Conservation (phyloP, 1,140 invertebrate species). For the Oryctes rhinoceros region DNA sequence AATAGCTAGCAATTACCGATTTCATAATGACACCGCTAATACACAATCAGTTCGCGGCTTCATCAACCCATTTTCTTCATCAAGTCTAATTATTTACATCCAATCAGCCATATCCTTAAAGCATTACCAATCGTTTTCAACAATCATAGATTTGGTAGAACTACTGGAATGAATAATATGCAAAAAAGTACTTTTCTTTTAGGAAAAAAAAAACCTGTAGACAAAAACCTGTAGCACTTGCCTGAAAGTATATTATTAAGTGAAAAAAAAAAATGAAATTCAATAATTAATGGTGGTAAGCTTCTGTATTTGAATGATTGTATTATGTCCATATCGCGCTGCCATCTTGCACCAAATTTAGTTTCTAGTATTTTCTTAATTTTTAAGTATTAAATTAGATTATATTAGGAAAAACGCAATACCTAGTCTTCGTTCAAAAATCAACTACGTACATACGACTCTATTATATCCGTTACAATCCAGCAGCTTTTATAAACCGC, state of each 20-base stretch:
- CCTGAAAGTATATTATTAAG: too few species aligned
- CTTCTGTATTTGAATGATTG: too few species aligned
- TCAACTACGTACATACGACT: too few species aligned
- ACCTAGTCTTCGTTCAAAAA: too few species aligned
- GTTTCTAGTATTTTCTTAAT: too few species aligned
- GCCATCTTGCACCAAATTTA: too few species aligned
- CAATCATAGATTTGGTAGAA: background rate
- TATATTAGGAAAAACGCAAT: too few species aligned
- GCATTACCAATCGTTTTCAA: background rate
- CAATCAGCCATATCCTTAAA: constrained; percentile 21
- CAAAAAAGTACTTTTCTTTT: background rate
- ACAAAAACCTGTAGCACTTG: background rate
- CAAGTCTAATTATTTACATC: constrained; percentile 28
- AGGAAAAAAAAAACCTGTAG: too few species aligned
- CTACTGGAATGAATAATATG: background rate
- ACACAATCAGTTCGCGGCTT: constrained; percentile 21
- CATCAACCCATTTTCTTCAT: constrained; percentile 16
- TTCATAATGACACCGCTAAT: constrained; percentile 13
- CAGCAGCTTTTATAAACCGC: too few species aligned
- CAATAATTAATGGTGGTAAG: background rate
- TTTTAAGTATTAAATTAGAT: too few species aligned
- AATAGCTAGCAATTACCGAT: background rate
- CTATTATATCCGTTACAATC: too few species aligned
- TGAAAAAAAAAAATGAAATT: background rate
- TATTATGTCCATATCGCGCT: too few species aligned